These are phyloP conservation scores for Indri indri DNA, from an alignment of 2,113 vertebrate species.

Conservation along the genomic window DNA sequence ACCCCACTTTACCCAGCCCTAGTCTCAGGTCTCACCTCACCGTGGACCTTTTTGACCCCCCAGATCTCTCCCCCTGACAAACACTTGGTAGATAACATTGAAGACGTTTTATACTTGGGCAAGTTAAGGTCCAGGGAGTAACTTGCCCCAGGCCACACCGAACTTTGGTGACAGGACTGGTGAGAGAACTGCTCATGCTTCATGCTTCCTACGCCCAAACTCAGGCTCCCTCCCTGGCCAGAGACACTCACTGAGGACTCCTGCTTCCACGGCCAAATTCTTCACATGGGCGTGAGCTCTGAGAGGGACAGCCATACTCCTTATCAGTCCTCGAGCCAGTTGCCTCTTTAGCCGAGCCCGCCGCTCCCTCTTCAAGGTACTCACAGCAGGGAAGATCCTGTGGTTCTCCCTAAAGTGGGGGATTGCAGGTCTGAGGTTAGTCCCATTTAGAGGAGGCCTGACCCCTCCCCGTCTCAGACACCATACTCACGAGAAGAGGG, in stretches of 20 bases:
- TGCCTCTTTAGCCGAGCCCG: background rate
- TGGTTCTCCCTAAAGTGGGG: constrained; percentile 15
- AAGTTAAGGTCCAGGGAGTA: background rate
- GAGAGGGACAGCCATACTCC: background rate
- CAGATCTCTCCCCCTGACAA: background rate
- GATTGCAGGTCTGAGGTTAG: background rate
- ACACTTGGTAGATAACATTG: background rate
- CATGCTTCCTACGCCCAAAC: background rate
- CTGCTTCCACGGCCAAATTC: background rate
- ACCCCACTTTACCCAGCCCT: background rate
- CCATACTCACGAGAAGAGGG: constrained; percentile 42
- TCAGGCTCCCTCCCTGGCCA: background rate
- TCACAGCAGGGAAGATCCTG: constrained; percentile 11
- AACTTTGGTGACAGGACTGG: background rate
- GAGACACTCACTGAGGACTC: constrained; percentile 45
- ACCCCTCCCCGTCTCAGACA: background rate
- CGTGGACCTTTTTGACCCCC: background rate
- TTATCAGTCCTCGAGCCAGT: background rate
- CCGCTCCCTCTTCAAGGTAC: background rate
- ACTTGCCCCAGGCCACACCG: background rate
- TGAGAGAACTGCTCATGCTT: background rate
- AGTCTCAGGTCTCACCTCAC: background rate
- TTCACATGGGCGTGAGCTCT: background rate
- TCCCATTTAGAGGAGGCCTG: background rate
- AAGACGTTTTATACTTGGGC: no score